A percentile compares a stretch with the other conserved stretches of the same genome.
These are phyloP conservation scores for Achroia grisella DNA, from an alignment of 1,140 invertebrate genomes.

Conservation along the genomic window DNA sequence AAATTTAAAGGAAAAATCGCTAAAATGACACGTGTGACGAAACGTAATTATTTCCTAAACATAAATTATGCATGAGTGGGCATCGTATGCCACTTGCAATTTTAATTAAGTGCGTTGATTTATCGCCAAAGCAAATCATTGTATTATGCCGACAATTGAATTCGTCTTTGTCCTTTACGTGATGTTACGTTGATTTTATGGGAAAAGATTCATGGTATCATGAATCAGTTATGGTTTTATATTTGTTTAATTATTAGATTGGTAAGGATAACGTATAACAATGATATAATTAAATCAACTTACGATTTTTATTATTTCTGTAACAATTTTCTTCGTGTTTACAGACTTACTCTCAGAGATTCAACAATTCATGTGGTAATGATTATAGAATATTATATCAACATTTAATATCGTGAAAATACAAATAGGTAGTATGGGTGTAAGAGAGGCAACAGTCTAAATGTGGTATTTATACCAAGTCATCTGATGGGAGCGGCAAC, in stretches of 20 bases:
- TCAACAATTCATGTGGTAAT: too few relatives aligned
- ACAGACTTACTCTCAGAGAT: too few relatives aligned
- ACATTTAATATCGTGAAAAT: too few relatives aligned
- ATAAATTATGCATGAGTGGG: conserved; percentile 11
- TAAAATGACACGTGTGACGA: too few relatives aligned
- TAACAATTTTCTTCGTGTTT: too few relatives aligned
- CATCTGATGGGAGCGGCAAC: too few relatives aligned
- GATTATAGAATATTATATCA: neutral
- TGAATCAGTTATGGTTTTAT: conserved; percentile 24
- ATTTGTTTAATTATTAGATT: conserved; percentile 14
- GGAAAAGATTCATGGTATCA: neutral
- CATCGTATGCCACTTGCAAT: conserved; percentile 1
- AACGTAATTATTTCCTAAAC: neutral
- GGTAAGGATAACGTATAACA: conserved; percentile 7
- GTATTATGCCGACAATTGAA: conserved; percentile 4
- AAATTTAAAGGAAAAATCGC: too few relatives aligned
- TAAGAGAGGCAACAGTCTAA: too few relatives aligned
- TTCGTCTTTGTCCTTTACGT: conserved; percentile 5
- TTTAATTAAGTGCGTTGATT: conserved; percentile 24
- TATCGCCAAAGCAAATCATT: conserved; percentile 2
- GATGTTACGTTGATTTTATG: conserved; percentile 21
- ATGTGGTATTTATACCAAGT: too few relatives aligned
- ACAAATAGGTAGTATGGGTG: too few relatives aligned
- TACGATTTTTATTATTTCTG: neutral
- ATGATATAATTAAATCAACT: neutral